Evolutionary conservation across 2,888 invertebrate genomes (phyloP), one percentile per base, ranked within the genome.

Genomic region (Agrotis ipsilon): DNA sequence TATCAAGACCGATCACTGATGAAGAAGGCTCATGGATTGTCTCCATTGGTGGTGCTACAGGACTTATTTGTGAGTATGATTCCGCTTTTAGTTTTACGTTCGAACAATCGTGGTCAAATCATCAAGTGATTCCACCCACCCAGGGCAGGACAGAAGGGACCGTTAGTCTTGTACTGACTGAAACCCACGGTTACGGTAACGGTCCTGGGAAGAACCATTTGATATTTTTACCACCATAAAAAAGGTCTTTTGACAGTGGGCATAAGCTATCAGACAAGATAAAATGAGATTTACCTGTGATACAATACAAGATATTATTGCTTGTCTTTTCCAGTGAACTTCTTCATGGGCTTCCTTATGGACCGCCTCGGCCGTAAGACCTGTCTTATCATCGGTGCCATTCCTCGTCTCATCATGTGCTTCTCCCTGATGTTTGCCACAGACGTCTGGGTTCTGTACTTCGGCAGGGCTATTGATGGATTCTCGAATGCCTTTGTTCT

Each of bases 381-480:
- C 51, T 87, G 87, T 60, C 71, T 92, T 0, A 68, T 92, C 6
- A 16, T 90, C 9, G 72, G 80, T 0, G 81, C 78, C 3, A 3
- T 91, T 0, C 90, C 90, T 1, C 86, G 90, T 14, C 24, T 92
- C 1, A 59, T 74, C n/a, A 48, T 13, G 52, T 64, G 87, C 1
- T 51, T 90, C 2, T 57, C 91, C 1, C 81, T 89, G 14, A 81
- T 88, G 14, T 90, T 90, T 3, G 91, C 90, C 0, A 82, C 78
- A 0, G 88, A 92, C 4, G 78, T 91, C 0, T 92, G 93, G 92
- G 83, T 91, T 74, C 46, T 93, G 13, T 72, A 90, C 3, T 52
- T 90, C 4, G 92, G 85, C 2, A 82, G 92, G 14, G 73, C 81
- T 0, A 9, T 91, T 3, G 80, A 85, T 61, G 86, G 87, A 0